Evolutionary conservation across 2,888 invertebrate species (phyloP), one percentile per base, ranked within the genome.

Genomic region (Cerastoderma edule): DNA sequence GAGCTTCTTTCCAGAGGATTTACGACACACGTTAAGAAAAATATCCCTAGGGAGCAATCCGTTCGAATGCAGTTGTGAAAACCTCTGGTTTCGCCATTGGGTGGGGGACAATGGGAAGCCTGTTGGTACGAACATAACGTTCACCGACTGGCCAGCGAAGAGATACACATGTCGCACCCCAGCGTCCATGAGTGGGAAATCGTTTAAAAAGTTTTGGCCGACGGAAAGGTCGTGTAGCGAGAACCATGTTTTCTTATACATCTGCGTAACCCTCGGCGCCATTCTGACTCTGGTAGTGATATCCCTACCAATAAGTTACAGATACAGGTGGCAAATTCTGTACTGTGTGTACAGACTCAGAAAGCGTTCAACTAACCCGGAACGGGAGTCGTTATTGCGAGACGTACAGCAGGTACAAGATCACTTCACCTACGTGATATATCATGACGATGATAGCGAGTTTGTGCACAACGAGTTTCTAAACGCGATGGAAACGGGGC

Each of bases 61-160:
- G 2, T 32, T 56, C 19, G 56, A 10, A 2, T 56, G 56, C 32
- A 10, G 24, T 2, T 78, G 83, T 46, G 48, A 68, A n/a, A 53
- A 72, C 19, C 39, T 39, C 0, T 79, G 77, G 77, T 56, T 56
- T 32, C 10, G 56, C 10, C 28, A 30, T 28, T 56, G 56, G 56
- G 32, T 56, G 19, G 56, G 56, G 4, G 56, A 56, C 2, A 8
- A n/a, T 10, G 56, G 56, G 4, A 28, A 56, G 6, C 56, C 56
- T 1, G 27, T 2, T 1, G 56, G 56, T 32, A 32, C 56, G 10
- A 56, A 56, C 19, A 56, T 56, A 28, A 30, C 30, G 2, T 32
- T 56, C 13, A 5, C 10, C 32, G 2, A 6, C 3, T 56, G 56
- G 56, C 56, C 56, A 5, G 19, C 10, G 19, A 10, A 32, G 5